These are phyloP conservation scores for Folsomia manolachei DNA, from an alignment of 2,888 invertebrate genomes.

Conservation along the genomic window DNA sequence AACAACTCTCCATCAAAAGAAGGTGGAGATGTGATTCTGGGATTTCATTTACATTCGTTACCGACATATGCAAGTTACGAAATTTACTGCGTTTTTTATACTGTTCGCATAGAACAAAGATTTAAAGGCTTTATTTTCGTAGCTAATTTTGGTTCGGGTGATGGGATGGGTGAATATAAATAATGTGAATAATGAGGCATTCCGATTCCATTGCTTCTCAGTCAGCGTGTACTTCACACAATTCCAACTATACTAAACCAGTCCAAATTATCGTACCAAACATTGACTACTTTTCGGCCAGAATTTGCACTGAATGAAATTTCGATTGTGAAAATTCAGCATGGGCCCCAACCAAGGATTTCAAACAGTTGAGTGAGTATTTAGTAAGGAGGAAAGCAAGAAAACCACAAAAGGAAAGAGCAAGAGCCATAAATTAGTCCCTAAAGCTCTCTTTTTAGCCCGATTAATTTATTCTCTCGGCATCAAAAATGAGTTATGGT, in stretches of 20 bases:
- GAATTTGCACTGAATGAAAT: not conserved
- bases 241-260: too few species aligned
- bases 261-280: too few species aligned
- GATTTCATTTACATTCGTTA: too few species aligned
- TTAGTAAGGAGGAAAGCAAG: conserved; percentile 21
- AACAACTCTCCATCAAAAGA: not conserved
- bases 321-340: not conserved
- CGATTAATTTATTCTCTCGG: conserved; percentile 50
- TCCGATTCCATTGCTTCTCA: not conserved
- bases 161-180: not conserved
- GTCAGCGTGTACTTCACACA: too few species aligned
- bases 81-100: too few species aligned
- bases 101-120: too few species aligned
- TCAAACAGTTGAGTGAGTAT: not conserved
- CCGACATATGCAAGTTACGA: too few species aligned
- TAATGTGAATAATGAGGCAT: not conserved
- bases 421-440: conserved; percentile 42
- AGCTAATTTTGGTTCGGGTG: too few species aligned
- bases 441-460: conserved; percentile 41
- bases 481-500: conserved; percentile 50
- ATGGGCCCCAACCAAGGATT: not conserved
- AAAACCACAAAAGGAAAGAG: conserved; percentile 27
- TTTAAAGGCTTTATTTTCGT: too few species aligned
- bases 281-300: too few species aligned
- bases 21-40: too few species aligned